Base-by-base conservation (phyloP, 2,113 vertebrate species). In the Heptranchias perlo region DNA sequence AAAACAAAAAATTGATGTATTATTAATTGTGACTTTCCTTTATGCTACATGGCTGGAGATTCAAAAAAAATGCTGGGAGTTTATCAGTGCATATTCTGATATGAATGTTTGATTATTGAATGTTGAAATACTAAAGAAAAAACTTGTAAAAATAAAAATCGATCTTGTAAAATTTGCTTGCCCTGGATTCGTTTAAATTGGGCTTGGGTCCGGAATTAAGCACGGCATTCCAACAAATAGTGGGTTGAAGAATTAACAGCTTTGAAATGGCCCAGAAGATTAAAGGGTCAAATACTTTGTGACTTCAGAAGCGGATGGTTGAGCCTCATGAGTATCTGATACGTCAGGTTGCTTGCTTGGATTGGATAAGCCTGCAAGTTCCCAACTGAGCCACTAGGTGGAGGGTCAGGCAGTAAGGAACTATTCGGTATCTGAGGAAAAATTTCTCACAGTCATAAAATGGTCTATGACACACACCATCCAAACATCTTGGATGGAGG, bases 271-370 rank as follows among this genome's bases (percentile, higher is more conserved):
- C 44, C 65, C 89, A 69, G 23, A 14, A 69, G 94, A 67, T 52
- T 25, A 73, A 95, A 95, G 47, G 94, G 65, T 73, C 94, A 95
- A 94, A 64, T 52, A 73, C 44, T 95, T n/a, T 67, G 94, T 73
- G 28, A 95, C 65, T 94, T 94, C 64, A 49, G 44, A 49, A 49
- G 28, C 64, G 52, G 62, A 69, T 73, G 44, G 65, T 28, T 28
- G 62, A 49, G 65, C 23, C 61, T 67, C 64, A 5, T 28, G 65
- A 35, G 62, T 69, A 47, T 28, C 64, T 67, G 64, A 94, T 25
- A 65, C 23, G 8, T 47, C 23, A 28, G 64, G 64, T 69, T 95
- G 25, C 94, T 69, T 69, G 28, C 62, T 95, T 52, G 52, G 61
- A 47, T 95, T 69, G 94, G 47, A 95, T 52, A 65, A n/a, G n/a